Conservation (phyloP, 1,140 invertebrate genomes). For the Platyscapa corneri region DNA sequence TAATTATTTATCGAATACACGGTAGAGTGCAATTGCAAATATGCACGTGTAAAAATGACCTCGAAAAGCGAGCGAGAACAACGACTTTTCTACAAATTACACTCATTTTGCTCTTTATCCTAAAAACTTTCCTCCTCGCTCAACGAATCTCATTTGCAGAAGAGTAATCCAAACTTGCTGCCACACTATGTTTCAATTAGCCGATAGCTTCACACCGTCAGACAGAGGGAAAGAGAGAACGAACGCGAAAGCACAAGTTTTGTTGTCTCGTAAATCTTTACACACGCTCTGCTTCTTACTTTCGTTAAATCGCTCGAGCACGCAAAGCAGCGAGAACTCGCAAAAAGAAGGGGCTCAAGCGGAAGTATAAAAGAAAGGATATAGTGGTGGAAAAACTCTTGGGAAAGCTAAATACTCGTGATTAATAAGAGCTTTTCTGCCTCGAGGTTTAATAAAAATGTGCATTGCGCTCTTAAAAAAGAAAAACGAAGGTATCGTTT, state of each 20-base stretch:
- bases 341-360: constrained; percentile 35
- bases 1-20: neutral
- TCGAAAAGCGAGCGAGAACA: neutral
- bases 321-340: constrained; percentile 35
- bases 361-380: constrained; percentile 2
- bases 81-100: neutral
- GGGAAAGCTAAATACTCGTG: constrained; percentile 38
- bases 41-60: neutral
- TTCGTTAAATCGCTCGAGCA: constrained; percentile 17
- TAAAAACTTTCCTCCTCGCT: constrained; percentile 28
- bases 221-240: neutral
- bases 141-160: constrained; percentile 32
- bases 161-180: constrained; percentile 34
- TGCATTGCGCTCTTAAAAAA: neutral
- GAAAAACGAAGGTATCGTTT: neutral
- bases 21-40: neutral
- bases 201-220: constrained; percentile 6
- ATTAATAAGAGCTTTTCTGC: constrained; percentile 26
- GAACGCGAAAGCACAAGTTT: neutral
- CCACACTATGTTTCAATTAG: constrained; percentile 51
- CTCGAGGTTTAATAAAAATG: neutral
- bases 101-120: neutral
- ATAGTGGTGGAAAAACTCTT: constrained; percentile 13
- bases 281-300: constrained; percentile 43
- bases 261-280: constrained; percentile 55